Conservation (phyloP, 2,888 invertebrate species). For the Hemithea aestivaria region DNA sequence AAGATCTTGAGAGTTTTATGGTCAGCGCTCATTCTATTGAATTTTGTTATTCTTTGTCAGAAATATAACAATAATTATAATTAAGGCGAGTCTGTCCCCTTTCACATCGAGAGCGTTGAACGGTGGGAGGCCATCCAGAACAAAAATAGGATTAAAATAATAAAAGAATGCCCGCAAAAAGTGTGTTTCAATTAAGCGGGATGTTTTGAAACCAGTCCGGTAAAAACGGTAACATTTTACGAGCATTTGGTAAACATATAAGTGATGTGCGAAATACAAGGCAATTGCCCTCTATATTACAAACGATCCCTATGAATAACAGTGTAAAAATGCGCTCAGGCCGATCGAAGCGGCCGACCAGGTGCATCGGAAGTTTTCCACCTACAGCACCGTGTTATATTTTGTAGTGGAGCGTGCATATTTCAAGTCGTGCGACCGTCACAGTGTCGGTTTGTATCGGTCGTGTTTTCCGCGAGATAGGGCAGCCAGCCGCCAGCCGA, state of each 20-base stretch:
- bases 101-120: slow-evolving; percentile 13
- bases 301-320: slow-evolving; percentile 1
- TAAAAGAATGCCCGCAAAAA: slow-evolving; percentile 4
- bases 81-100: slow-evolving; percentile 8
- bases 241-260: no score
- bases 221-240: no score
- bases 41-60: no score
- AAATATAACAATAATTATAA: no score
- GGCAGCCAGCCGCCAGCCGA: no score
- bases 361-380: slow-evolving; percentile 12
- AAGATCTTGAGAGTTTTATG: no score
- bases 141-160: slow-evolving; percentile 8
- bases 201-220: no score
- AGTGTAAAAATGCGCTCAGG: slow-evolving; percentile 3
- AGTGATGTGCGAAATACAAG: no score
- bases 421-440: slow-evolving; percentile 21
- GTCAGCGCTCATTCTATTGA: no score
- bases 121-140: slow-evolving; percentile 5
- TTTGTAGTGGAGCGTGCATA: slow-evolving; percentile 9
- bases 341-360: slow-evolving; percentile 3
- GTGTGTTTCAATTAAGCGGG: background rate
- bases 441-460: slow-evolving; percentile 26
- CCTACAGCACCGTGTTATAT: slow-evolving; percentile 22
- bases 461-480: slow-evolving; percentile 33
- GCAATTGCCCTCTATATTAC: no score